Base-by-base conservation (phyloP, 2,113 vertebrate species). In the Muntiacus reevesi region DNA sequence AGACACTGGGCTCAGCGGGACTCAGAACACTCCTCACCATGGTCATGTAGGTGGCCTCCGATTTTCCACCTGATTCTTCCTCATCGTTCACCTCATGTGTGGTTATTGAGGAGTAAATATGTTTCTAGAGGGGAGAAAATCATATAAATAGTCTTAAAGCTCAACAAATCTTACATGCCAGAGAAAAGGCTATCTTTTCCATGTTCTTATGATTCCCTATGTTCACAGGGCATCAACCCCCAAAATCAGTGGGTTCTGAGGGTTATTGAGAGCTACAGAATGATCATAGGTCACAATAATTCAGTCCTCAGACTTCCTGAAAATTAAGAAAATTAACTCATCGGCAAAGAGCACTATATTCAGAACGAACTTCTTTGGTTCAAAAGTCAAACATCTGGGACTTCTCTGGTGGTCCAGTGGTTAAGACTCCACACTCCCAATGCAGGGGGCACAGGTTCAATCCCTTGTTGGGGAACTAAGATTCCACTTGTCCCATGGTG, bases 31-130 rank as follows among this genome's bases (percentile, higher is more conserved):
- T 86, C 13, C 98, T 99, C 95, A 99, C 99, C 99, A 99, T 99
- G 94, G 96, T 99, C 89, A 99, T 94, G 95, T 99, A 99, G 15
- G 96, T 98, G 78, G 97, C 96, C 78, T 99, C 99, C 0, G 98
- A 76, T 57, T 40, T 97, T 45, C 2, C 97, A 82, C 87, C 96
- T 89, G 96, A 84, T 45, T 97, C 93, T 14, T 97, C 97, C 90
- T 90, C 97, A 3, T 98, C 96, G 0, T 8, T 47, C 3, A 52
- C 25, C 62, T 95, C 97, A 14, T 3, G 19, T 4, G n/a, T 93
- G 12, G 90, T 87, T 86, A 99, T 3, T 0, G 98, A 98, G 86
- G 62, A 97, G 87, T 99, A 99, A 82, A 98, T 6, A 0, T 98
- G 96, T 47, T 97, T 98, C 98, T 98, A 57, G n/a, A 93, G 71